A percentile compares a stretch with the other conserved stretches of the same genome.
Conservation (phyloP, 2,888 invertebrate genomes). For the Vandiemenella viatica region DNA sequence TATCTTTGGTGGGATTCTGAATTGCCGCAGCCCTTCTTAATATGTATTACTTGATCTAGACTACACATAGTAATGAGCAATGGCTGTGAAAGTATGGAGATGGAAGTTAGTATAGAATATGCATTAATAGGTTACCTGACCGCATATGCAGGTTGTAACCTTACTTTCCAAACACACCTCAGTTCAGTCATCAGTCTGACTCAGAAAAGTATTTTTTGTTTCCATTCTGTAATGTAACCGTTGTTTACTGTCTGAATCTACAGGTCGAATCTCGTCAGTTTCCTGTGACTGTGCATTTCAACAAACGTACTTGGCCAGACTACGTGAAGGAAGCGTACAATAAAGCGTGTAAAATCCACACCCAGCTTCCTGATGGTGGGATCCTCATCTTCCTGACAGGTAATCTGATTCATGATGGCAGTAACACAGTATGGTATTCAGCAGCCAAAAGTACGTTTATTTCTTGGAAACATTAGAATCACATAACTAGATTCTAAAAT, state of each 20-base stretch:
- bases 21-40: no score
- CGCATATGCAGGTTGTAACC: no score
- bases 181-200: neutral
- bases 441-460: neutral
- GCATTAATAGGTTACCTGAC: no score
- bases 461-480: no score
- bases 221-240: no score
- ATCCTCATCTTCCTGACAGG: slow-evolving; percentile 91
- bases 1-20: no score
- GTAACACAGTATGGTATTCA: neutral
- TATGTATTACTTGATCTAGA: no score
- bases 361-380: slow-evolving; percentile 80
- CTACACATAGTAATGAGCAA: no score
- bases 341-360: slow-evolving; percentile 84
- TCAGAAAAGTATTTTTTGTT: no score
- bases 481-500: neutral
- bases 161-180: no score
- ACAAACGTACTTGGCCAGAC: slow-evolving; percentile 69
- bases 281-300: slow-evolving; percentile 91
- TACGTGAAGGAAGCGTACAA: slow-evolving; percentile 77
- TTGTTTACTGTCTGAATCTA: slow-evolving; percentile 2
- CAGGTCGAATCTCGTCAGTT: slow-evolving; percentile 75
- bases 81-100: no score
- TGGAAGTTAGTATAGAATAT: no score
- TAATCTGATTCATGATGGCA: slow-evolving; percentile 17